Evolutionary conservation across 1,140 invertebrate genomes (phyloP), one percentile per base, ranked within the genome.

Genomic region (Panagrolaimus sp.): DNA sequence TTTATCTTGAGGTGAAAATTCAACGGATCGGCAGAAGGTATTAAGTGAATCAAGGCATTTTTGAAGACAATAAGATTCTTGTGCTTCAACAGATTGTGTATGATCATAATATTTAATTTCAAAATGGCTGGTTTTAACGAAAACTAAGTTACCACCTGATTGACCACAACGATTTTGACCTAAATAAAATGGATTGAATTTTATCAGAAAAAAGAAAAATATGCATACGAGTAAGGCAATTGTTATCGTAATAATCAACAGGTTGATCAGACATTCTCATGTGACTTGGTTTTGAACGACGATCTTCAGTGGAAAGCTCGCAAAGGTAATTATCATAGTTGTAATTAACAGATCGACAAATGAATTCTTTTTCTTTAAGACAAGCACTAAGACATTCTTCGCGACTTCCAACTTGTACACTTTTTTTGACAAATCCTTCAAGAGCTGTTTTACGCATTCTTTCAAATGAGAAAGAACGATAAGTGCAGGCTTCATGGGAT

Each of bases 31-130:
- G 57, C 80, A 82, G 75, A 82, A 82, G 46, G 80, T 82, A 64
- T 82, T 82, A 45, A 82, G 67, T 7, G 80, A 82, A 63, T 82
- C 80, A 13, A 82, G 67, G 63, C 80, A 82, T 67, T 82, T 82
- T 65, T 82, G 80, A 23, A 82, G 70, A 73, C 80, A 82, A 66
- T 74, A 83, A 9, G 80, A 82, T 67, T 82, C 80, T 67, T 82
- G 80, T 9, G 81, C 76, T 65, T 82, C 80, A 8, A 82, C 82
- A 5, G 78, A 82, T 70, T 83, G 82, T 9, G 80, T 82, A 68
- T 82, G 80, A 51, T 82, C 80, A 66, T 83, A 83, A 67, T 70
- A 83, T 46, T 80, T 81, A 67, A 82, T 82, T 67, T 82, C 81
- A 67, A 82, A 82, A 47, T 82, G 74, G 61, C 79, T 82, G 27